Conservation (phyloP, 2,888 invertebrate species). For the Philopedon plagiatum region DNA sequence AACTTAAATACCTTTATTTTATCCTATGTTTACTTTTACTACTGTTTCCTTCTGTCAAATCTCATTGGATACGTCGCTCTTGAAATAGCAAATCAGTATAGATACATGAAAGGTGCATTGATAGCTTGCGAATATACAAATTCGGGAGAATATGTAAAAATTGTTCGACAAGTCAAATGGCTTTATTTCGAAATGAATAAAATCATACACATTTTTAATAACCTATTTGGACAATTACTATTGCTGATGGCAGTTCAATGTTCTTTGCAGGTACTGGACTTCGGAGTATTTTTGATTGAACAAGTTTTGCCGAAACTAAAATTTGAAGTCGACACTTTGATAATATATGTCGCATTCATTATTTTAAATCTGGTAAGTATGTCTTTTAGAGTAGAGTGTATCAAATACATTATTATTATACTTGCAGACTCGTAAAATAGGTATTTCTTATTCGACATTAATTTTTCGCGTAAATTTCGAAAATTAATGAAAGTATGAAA, state of each 20-base stretch:
- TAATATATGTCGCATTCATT: slow-evolving; percentile 39
- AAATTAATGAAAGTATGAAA: too few species aligned
- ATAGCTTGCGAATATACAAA: slow-evolving; percentile 35
- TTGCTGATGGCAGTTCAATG: slow-evolving; percentile 47
- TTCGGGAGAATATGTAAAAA: slow-evolving; percentile 28
- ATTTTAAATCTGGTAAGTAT: slow-evolving; percentile 40
- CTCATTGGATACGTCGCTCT: slow-evolving; percentile 41
- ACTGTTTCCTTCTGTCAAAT: slow-evolving; percentile 41
- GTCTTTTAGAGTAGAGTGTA: too few species aligned
- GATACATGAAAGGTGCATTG: slow-evolving; percentile 36
- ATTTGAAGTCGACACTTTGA: slow-evolving; percentile 36
- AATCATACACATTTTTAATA: slow-evolving; percentile 39
- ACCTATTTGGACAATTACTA: slow-evolving; percentile 39
- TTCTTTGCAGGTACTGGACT: slow-evolving; percentile 43
- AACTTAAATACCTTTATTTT: slow-evolving; percentile 37
- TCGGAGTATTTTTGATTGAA: slow-evolving; percentile 45
- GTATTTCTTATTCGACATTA: too few species aligned
- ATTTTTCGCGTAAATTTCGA: too few species aligned
- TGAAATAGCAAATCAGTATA: slow-evolving; percentile 40
- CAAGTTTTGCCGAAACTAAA: slow-evolving; percentile 38
- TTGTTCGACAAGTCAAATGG: slow-evolving; percentile 27
- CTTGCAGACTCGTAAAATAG: too few species aligned
- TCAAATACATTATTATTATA: too few species aligned
- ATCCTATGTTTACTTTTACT: slow-evolving; percentile 45
- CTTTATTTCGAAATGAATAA: slow-evolving; percentile 42